Base-by-base conservation (phyloP, 30 jellyfish, hydroid and myxozoan genomes). In the Turritopsis rubra region DNA sequence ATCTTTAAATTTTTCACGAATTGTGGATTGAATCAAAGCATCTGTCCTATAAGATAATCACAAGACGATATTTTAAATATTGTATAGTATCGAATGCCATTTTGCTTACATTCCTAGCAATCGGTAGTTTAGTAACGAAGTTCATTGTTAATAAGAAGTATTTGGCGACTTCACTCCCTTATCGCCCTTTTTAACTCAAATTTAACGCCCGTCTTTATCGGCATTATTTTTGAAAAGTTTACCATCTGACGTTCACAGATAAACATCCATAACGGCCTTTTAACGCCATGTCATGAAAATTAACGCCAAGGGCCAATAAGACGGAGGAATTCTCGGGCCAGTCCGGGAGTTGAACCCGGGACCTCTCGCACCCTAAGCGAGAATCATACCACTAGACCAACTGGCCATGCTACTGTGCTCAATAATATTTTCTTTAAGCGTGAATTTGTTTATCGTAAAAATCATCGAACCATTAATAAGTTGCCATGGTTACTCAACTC, bases 261-360 rank as follows among this genome's bases (percentile, higher is more conserved):
- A n/a, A n/a, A n/a, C n/a, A n/a, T n/a, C n/a, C n/a, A n/a, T n/a
- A n/a, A n/a, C n/a, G n/a, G n/a, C n/a, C n/a, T n/a, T n/a, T n/a
- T n/a, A n/a, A n/a, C n/a, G n/a, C n/a, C n/a, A n/a, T n/a, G n/a
- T n/a, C n/a, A n/a, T n/a, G n/a, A n/a, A n/a, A n/a, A n/a, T n/a
- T n/a, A n/a, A n/a, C n/a, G n/a, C n/a, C n/a, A n/a, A n/a, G n/a
- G n/a, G n/a, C n/a, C n/a, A n/a, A n/a, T n/a, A n/a, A n/a, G n/a
- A n/a, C n/a, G n/a, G n/a, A n/a, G 74, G 7, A 81, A 26, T 28
- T 60, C 71, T 70, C 25, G 97, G 97, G 93, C 97, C 97, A 83
- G 97, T 90, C 97, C 97, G 97, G 97, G 97, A 90, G 97, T 90
- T 90, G 97, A 90, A 90, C 97, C 97, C 97, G 97, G 97, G 97